Conservation (phyloP, 2,888 invertebrate species). For the Muscina levida region DNA sequence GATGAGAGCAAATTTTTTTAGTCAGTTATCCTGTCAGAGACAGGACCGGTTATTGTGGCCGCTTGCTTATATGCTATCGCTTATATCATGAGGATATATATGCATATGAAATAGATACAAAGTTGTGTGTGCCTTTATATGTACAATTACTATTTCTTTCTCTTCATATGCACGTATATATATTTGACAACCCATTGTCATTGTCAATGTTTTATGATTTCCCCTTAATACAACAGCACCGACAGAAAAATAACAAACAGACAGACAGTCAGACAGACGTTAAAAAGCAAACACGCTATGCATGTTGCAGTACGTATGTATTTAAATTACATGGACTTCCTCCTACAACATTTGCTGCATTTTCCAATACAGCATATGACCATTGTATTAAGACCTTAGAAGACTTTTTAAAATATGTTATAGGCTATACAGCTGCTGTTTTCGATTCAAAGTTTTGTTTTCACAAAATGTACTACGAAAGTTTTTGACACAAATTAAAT, state of each 20-base stretch:
- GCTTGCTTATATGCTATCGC: too few species aligned
- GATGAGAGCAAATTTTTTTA: too few species aligned
- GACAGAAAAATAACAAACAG: slow-evolving; percentile 13
- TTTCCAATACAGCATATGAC: too few species aligned
- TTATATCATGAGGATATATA: not conserved
- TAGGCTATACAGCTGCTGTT: too few species aligned
- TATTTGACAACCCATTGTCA: slow-evolving; percentile 49
- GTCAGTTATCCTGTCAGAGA: too few species aligned
- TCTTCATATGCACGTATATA: not conserved
- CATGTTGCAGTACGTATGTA: slow-evolving; percentile 3
- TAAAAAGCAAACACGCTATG: slow-evolving; percentile 4
- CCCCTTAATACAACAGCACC: slow-evolving; percentile 45
- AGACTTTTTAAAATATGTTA: too few species aligned
- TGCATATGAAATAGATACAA: not conserved
- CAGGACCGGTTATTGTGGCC: too few species aligned
- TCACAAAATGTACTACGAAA: too few species aligned
- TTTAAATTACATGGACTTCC: slow-evolving; percentile 51
- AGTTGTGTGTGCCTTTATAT: not conserved
- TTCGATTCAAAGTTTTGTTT: too few species aligned
- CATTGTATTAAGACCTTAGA: too few species aligned
- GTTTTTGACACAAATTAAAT: too few species aligned
- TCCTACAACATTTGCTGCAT: slow-evolving; percentile 56
- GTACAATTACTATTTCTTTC: too few species aligned
- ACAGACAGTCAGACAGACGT: not conserved
- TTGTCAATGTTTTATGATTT: slow-evolving; percentile 62